Evolutionary conservation across 1,140 invertebrate species (phyloP), one percentile per base, ranked within the genome.

Genomic region (Pemphigus obesinymphae): DNA sequence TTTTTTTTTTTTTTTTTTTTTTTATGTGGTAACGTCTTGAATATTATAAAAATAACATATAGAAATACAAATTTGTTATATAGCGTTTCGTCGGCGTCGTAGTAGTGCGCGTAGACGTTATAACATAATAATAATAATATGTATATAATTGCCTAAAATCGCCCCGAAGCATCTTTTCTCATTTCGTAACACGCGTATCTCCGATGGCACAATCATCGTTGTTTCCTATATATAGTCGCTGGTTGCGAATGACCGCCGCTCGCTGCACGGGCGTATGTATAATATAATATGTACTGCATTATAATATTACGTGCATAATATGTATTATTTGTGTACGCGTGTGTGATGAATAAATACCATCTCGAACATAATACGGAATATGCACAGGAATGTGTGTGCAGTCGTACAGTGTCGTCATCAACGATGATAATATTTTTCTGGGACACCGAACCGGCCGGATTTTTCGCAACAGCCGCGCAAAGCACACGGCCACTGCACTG

Each of bases 201-300:
- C 15, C 15, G 34, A 45, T 43, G 23, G 37, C 4, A n/a, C 11
- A 43, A 70, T 43, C 37, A n/a, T n/a, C n/a, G n/a, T n/a, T n/a
- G 37, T 70, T 70, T 70, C 40, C 68, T 45, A n/a, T n/a, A n/a
- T n/a, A n/a, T n/a, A 23, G 68, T 70, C 68, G 45, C 40, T 70
- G n/a, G n/a, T n/a, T 70, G 23, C 23, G 40, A 70, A 45, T 70
- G 40, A 70, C 68, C 68, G 26, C 40, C 11, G n/a, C 23, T 26
- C 37, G 17, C n/a, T n/a, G 7, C n/a, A 68, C n/a, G 63, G n/a
- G n/a, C 66, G 31, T 66, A 70, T 37, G 1, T 43, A 17, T 40
- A n/a, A 3, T 63, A 66, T n/a, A n/a, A 70, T 70, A 43, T 26
- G 20, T 31, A 66, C 13, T 2, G 2, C 15, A 7, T 4, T 15